Evolutionary conservation across 2,797 vertebrate species (phyloP).

Genomic region (Picus viridis): DNA sequence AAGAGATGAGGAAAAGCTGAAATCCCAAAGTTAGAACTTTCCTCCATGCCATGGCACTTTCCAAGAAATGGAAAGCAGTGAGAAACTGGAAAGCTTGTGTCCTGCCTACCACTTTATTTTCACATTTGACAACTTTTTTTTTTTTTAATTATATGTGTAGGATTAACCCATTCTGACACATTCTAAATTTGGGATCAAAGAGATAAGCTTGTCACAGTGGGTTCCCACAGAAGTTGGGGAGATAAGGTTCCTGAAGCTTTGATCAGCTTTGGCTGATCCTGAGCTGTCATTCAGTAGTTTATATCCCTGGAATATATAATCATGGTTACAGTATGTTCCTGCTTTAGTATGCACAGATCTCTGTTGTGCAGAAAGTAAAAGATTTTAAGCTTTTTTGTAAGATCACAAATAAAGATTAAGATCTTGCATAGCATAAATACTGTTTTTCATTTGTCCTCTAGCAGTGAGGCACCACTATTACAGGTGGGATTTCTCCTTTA

Average conservation of each 20-base stretch:
- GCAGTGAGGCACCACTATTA: neutral
- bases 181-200: constrained; percentile 52
- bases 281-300: constrained; percentile 44
- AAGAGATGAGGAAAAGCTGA: neutral
- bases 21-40: neutral
- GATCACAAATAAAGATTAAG: constrained; percentile 36
- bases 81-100: neutral
- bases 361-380: constrained; percentile 28
- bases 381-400: constrained; percentile 17
- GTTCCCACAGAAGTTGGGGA: constrained; percentile 22
- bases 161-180: constrained; percentile 29
- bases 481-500: neutral
- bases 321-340: constrained; percentile 30
- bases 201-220: constrained; percentile 48
- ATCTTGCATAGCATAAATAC: neutral
- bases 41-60: neutral
- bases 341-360: constrained; percentile 18
- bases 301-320: constrained; percentile 23
- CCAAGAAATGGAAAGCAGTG: neutral
- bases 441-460: neutral
- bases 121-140: no score
- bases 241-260: constrained; percentile 48
- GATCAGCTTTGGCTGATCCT: constrained; percentile 52
- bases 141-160: neutral
- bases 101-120: neutral